A percentile compares a stretch with the other conserved stretches of the same genome.
These are phyloP conservation scores for Zosterops lateralis DNA, from an alignment of 2,113 vertebrate genomes.

Conservation along the genomic window DNA sequence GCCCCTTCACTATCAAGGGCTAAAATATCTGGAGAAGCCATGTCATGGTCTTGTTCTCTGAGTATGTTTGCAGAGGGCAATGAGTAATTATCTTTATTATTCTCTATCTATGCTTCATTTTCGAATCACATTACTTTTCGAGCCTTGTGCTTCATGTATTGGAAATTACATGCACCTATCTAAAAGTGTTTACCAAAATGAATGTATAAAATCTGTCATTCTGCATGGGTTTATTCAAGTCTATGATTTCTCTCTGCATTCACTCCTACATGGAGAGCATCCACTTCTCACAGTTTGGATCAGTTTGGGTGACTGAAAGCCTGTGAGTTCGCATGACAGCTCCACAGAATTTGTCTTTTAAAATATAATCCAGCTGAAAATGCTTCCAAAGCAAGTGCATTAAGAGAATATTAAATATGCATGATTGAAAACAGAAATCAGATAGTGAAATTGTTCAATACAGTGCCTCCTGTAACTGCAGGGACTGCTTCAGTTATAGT, in stretches of 20 bases:
- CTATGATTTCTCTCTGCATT: background rate
- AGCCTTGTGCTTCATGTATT: background rate
- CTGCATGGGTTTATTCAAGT: background rate
- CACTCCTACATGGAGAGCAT: background rate
- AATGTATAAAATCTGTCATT: accelerated
- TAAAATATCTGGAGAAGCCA: background rate
- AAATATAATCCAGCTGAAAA: background rate
- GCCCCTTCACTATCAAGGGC: background rate
- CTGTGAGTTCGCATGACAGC: background rate
- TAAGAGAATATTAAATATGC: background rate
- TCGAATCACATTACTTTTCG: background rate
- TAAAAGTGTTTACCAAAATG: background rate
- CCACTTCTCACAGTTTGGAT: background rate
- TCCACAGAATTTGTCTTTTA: background rate
- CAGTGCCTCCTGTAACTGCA: background rate
- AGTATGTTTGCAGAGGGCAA: background rate
- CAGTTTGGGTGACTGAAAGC: background rate
- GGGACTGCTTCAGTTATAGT: background rate
- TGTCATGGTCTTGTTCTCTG: background rate
- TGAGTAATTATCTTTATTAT: background rate
- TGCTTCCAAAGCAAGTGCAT: background rate
- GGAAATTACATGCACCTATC: background rate
- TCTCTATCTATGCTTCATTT: background rate
- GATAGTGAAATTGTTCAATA: background rate
- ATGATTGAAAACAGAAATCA: background rate